A percentile compares a stretch with the other conserved stretches of the same genome.
Conservation (phyloP, 2,888 invertebrate species). For the Nemotelus pantherinus region DNA sequence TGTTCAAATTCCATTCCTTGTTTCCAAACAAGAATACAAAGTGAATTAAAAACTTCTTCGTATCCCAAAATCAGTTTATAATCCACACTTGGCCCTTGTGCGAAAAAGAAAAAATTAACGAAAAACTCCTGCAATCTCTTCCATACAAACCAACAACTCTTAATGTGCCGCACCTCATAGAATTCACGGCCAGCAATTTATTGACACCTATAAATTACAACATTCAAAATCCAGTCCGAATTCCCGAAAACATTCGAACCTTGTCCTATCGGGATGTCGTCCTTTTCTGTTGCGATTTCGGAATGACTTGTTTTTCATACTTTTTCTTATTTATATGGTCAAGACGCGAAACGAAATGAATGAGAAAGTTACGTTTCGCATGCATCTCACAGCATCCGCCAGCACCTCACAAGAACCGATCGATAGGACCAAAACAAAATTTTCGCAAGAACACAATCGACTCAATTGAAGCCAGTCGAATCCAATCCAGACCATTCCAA, state of each 20-base stretch:
- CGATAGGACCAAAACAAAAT: slow-evolving; percentile 16
- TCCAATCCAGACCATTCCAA: not conserved
- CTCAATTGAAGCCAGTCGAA: slow-evolving; percentile 2
- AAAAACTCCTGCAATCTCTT: not conserved
- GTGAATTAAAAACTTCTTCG: not conserved
- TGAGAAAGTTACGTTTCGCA: slow-evolving; percentile 26
- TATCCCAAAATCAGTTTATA: not conserved
- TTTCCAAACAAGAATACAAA: too few relatives aligned
- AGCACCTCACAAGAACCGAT: too few relatives aligned
- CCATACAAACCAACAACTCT: not conserved
- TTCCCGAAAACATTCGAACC: slow-evolving; percentile 35
- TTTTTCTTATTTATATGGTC: slow-evolving; percentile 15
- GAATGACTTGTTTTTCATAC: slow-evolving; percentile 21
- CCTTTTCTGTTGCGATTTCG: slow-evolving; percentile 17
- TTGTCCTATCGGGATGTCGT: slow-evolving; percentile 34
- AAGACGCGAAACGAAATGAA: slow-evolving; percentile 21
- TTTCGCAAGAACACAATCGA: slow-evolving; percentile 33
- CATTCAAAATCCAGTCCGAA: slow-evolving; percentile 58
- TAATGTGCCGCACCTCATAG: slow-evolving; percentile 17
- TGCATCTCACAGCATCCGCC: slow-evolving; percentile 15
- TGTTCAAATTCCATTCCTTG: too few relatives aligned
- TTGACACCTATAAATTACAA: slow-evolving; percentile 62
- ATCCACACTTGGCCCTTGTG: too few relatives aligned
- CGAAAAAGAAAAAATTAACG: not conserved
- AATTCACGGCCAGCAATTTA: slow-evolving; percentile 55